A percentile compares a stretch with the other conserved stretches of the same genome.
Conservation (phyloP, 2,113 vertebrate genomes). For the Gobiocypris rarus region DNA sequence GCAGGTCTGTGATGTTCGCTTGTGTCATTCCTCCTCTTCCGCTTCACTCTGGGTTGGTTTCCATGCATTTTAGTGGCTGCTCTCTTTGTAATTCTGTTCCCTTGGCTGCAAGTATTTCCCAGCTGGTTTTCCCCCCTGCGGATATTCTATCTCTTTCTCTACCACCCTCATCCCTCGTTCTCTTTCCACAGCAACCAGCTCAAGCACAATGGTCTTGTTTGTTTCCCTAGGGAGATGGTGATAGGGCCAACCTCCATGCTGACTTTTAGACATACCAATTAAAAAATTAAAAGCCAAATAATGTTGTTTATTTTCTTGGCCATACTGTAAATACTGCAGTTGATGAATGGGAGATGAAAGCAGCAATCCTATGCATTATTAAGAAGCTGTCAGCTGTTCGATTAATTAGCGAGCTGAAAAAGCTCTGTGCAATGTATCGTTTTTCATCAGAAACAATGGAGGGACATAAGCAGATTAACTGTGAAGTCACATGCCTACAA, state of each 20-base stretch:
- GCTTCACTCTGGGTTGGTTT: conserved; percentile 27
- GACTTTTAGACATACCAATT: conserved; percentile 1
- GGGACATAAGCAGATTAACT: conserved; percentile 62
- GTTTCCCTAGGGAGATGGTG: conserved; percentile 3
- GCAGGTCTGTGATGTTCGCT: background rate
- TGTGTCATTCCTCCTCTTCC: background rate
- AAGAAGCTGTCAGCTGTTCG: conserved; percentile 55
- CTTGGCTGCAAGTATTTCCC: conserved; percentile 39
- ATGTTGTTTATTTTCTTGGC: conserved; percentile 7
- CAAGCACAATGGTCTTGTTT: conserved; percentile 35
- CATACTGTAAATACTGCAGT: conserved; percentile 21
- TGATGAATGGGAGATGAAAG: conserved; percentile 8
- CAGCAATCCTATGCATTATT: conserved; percentile 53
- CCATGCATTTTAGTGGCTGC: conserved; percentile 22
- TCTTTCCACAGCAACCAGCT: conserved; percentile 7
- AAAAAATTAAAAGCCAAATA: background rate
- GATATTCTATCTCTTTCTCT: conserved; percentile 45
- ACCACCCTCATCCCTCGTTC: background rate
- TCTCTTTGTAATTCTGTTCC: conserved; percentile 32
- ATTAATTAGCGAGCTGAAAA: conserved; percentile 70
- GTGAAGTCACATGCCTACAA: conserved; percentile 60
- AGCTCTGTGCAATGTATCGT: conserved; percentile 61
- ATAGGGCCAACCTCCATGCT: background rate
- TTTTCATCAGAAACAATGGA: conserved; percentile 64
- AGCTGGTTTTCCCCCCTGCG: conserved; percentile 21